Percentiles rank a stretch among this genome's conserved stretches.
phyloP scores from a whole-genome alignment of 2,888 invertebrate genomes.

The Lathronympha strigana region DNA sequence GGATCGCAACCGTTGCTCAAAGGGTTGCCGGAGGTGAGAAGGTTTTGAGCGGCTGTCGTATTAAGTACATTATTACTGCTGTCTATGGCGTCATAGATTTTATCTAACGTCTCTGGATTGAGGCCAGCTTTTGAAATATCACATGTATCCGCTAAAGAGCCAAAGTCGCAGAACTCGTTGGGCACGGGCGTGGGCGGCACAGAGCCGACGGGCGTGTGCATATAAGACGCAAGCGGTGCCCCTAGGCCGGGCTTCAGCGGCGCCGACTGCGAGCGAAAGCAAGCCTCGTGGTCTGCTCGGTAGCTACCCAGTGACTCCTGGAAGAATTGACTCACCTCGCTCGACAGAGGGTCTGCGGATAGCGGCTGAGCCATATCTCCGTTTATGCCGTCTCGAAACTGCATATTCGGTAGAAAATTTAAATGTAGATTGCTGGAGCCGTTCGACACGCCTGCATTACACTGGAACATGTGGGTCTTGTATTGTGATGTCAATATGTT shows the following conservation, averaged over 20 bases:
- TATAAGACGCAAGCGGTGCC: slow-evolving; percentile 71
- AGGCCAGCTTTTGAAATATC: slow-evolving; percentile 79
- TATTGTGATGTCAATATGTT: slow-evolving; percentile 77
- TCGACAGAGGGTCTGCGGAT: slow-evolving; percentile 80
- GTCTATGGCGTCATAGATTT: slow-evolving; percentile 86
- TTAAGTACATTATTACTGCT: slow-evolving; percentile 78
- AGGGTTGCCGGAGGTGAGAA: slow-evolving; percentile 64
- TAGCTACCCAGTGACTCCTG: slow-evolving; percentile 76
- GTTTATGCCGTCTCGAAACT: slow-evolving; percentile 75
- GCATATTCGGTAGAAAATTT: slow-evolving; percentile 72
- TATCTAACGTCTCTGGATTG: slow-evolving; percentile 86
- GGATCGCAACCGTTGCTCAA: slow-evolving; percentile 73
- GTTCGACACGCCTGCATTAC: slow-evolving; percentile 66
- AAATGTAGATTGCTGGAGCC: slow-evolving; percentile 74
- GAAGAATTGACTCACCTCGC: slow-evolving; percentile 86
- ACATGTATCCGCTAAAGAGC: slow-evolving; percentile 84
- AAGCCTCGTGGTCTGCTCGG: slow-evolving; percentile 69
- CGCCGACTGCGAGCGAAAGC: slow-evolving; percentile 90
- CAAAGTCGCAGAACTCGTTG: slow-evolving; percentile 89
- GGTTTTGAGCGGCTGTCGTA: slow-evolving; percentile 58
- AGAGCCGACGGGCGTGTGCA: slow-evolving; percentile 85
- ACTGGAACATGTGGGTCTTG: slow-evolving; percentile 79
- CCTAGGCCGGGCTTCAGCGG: slow-evolving; percentile 86
- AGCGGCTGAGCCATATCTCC: slow-evolving; percentile 69
- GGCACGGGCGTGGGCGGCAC: slow-evolving; percentile 88